Base-by-base conservation (phyloP, 2,797 vertebrate species). In the Mareca strepera region DNA sequence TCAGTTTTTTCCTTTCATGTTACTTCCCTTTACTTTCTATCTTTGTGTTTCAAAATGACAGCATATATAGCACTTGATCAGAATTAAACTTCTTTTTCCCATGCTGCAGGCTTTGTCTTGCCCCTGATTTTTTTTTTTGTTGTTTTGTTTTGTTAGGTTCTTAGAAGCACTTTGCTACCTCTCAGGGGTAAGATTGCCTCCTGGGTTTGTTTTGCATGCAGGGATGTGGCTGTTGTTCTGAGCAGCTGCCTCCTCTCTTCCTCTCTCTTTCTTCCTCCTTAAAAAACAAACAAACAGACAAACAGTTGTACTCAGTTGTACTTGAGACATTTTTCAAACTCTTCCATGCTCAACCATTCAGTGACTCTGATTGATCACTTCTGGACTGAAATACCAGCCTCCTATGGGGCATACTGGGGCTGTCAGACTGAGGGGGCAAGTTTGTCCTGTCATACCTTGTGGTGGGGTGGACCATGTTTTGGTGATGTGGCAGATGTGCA, bases 341-440 rank as follows among this genome's bases (percentile, higher is more conserved):
- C 29, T 64, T 41, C 21, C 52, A 55, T 17, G 21, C 22, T 55
- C 21, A 23, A 12, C 69, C 29, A 23, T 41, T 72, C 37, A 23
- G 23, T 17, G 29, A 25, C 23, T 55, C 17, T 52, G 48, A 41
- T 18, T 41, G 41, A n/a, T 48, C 17, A n/a, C 44, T 77, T 77
- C 67, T 82, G n/a, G 21, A 8, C 37, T 86, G 12, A 78, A 88
- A 59, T 76, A 62, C 18, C 44, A 69, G 7, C 31, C 60, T 86
- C 12, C 37, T 84, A 14, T 0, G 0, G 72, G 41, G 50, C 60
- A 6, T 5, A 1, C 6, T 31, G 33, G 28, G 21, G 37, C 29
- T 72, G 13, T 53, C 20, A 55, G 70, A 33, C 59, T 48, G 52
- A 72, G 60, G 5, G 44, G n/a, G 17, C 23, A 25, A 67, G 31